A percentile compares a stretch with the other conserved stretches of the same genome.
These are phyloP conservation scores for Timema cristinae DNA, from an alignment of 2,888 invertebrate species.

Conservation along the genomic window DNA sequence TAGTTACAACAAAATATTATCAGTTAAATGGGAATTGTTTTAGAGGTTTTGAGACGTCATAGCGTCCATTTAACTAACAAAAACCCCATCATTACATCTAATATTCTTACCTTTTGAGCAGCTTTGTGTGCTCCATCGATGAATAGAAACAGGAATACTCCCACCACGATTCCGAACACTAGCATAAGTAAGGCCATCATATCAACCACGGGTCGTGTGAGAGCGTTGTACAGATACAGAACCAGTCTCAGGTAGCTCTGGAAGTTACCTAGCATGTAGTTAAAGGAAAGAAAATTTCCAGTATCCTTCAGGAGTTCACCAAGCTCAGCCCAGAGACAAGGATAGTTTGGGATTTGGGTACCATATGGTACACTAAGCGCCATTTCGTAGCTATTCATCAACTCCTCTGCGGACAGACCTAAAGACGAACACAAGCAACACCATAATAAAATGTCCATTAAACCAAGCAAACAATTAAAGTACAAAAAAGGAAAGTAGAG, in stretches of 20 bases:
- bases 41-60: too few relatives aligned
- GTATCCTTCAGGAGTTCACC: slow-evolving; percentile 3
- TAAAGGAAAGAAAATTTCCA: neutral
- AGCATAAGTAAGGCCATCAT: neutral
- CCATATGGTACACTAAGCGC: too few relatives aligned
- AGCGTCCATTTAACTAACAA: too few relatives aligned
- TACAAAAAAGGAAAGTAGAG: neutral
- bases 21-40: too few relatives aligned
- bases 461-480: too few relatives aligned
- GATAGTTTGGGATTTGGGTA: neutral
- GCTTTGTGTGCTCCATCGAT: neutral
- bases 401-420: neutral
- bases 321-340: neutral
- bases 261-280: neutral
- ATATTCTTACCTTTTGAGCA: neutral
- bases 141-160: neutral
- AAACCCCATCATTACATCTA: too few relatives aligned
- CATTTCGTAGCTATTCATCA: neutral
- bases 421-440: neutral
- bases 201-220: neutral
- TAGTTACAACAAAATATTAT: too few relatives aligned
- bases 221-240: neutral
- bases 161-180: neutral
- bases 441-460: neutral
- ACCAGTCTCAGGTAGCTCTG: neutral